Conservation (phyloP, 2,888 invertebrate species). For the Malachius bipustulatus region DNA sequence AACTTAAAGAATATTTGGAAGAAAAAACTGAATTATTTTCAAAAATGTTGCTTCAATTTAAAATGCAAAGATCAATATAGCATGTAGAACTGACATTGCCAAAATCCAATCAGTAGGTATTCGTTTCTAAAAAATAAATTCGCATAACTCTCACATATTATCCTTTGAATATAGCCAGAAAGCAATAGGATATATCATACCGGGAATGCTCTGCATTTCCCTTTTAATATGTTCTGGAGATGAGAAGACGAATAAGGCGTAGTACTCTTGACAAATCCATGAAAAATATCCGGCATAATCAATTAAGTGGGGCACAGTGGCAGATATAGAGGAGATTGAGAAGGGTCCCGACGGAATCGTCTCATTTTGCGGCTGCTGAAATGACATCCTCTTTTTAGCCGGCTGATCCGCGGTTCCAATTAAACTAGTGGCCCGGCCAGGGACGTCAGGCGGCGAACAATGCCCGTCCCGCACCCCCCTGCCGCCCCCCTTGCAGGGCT, state of each 20-base stretch:
- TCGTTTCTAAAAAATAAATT: too few species aligned
- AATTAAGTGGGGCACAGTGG: slow-evolving; percentile 4
- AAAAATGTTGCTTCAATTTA: too few species aligned
- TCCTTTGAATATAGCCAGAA: slow-evolving; percentile 1
- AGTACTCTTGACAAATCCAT: slow-evolving; percentile 8
- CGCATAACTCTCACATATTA: too few species aligned
- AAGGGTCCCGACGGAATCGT: slow-evolving; percentile 30
- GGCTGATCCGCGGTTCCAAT: slow-evolving; percentile 37
- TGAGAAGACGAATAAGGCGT: too few species aligned
- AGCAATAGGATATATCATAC: background rate
- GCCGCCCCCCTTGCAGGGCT: slow-evolving; percentile 18
- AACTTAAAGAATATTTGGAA: too few species aligned
- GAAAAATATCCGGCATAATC: slow-evolving; percentile 9
- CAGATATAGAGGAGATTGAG: slow-evolving; percentile 17
- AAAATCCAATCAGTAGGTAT: too few species aligned
- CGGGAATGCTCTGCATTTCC: slow-evolving; percentile 1
- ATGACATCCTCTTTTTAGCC: slow-evolving; percentile 37
- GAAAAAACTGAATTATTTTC: too few species aligned
- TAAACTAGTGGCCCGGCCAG: slow-evolving; percentile 29
- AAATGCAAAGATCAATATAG: too few species aligned
- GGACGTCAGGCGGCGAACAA: background rate
- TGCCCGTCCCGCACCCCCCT: slow-evolving; percentile 7
- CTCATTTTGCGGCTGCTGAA: slow-evolving; percentile 34
- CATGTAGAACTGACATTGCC: too few species aligned
- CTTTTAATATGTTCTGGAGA: too few species aligned